Percentiles rank a stretch among this genome's conserved stretches.
Conservation (phyloP, 2,113 vertebrate genomes). For the Chauna torquata region DNA sequence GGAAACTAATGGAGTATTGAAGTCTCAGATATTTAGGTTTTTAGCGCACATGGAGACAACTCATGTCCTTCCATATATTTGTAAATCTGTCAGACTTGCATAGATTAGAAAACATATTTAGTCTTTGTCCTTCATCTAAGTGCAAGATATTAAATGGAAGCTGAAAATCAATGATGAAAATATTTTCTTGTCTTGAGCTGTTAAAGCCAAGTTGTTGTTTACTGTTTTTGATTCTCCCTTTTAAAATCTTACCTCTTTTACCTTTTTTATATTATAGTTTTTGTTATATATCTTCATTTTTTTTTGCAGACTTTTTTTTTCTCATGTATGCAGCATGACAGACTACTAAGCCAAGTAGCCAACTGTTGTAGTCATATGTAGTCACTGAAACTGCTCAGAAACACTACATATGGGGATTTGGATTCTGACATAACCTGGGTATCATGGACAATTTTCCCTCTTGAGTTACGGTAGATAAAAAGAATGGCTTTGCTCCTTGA, state of each 20-base stretch:
- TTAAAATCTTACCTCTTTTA: background rate
- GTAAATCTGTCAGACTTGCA: background rate
- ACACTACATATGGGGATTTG: background rate
- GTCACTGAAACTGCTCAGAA: background rate
- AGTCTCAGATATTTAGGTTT: background rate
- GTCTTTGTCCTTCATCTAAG: background rate
- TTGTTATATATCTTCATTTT: background rate
- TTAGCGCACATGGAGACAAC: background rate
- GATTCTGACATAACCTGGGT: background rate
- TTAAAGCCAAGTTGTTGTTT: background rate
- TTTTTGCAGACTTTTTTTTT: background rate
- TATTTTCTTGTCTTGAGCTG: background rate
- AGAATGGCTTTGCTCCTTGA: background rate
- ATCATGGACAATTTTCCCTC: background rate
- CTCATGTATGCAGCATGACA: background rate
- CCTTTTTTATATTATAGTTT: background rate
- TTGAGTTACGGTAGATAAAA: background rate
- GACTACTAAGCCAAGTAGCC: no score
- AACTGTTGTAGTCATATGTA: background rate
- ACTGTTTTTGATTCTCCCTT: background rate
- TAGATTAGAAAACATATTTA: background rate
- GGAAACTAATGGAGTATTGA: background rate
- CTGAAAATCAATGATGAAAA: background rate
- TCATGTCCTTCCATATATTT: background rate
- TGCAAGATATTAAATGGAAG: background rate